Base-by-base conservation (phyloP, 2,113 vertebrate genomes). In the Lutjanus erythropterus region DNA sequence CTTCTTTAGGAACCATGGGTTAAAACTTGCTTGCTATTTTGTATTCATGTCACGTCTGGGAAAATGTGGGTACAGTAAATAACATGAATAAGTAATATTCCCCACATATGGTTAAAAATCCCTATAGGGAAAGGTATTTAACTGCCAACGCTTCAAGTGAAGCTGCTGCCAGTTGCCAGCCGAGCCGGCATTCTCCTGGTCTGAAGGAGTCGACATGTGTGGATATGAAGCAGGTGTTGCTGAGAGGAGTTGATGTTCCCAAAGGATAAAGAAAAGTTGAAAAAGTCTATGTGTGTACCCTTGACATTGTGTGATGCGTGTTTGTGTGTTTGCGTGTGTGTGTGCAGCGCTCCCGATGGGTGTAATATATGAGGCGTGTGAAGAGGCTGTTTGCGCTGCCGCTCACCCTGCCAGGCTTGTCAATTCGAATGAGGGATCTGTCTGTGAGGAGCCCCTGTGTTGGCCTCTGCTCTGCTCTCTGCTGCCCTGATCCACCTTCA, bases 401-500 rank as follows among this genome's bases (percentile, higher is more conserved):
- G 44, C 75, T 85, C 64, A 71, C 16, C 10, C 71, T 64, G 75
- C 59, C 79, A 49, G 62, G n/a, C 69, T 60, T 87, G 88, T 89
- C 82, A 83, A 47, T 69, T 44, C 27, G 42, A 71, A 80, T 85
- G 64, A 89, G 69, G 55, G 31, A 71, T 80, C 58, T 80, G 78
- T 85, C 75, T 47, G 23, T 41, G 37, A 68, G 64, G 71, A 71
- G 29, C 65, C 71, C 53, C 47, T 2, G 60, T 23, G 60, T 65
- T 53, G 56, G 61, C 65, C 72, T 87, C 75, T 67, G 75, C 78
- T 82, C 75, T 42, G 75, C 67, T 81, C 66, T 79, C 55, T 46
- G 66, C 52, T 58, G 75, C 47, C 84, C 75, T 31, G 71, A 86
- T 82, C 68, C 87, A 67, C 81, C 68, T 74, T 82, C 75, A 82